Evolutionary conservation across 2,888 invertebrate species (phyloP).

Genomic region (Ormyrus pomaceus): DNA sequence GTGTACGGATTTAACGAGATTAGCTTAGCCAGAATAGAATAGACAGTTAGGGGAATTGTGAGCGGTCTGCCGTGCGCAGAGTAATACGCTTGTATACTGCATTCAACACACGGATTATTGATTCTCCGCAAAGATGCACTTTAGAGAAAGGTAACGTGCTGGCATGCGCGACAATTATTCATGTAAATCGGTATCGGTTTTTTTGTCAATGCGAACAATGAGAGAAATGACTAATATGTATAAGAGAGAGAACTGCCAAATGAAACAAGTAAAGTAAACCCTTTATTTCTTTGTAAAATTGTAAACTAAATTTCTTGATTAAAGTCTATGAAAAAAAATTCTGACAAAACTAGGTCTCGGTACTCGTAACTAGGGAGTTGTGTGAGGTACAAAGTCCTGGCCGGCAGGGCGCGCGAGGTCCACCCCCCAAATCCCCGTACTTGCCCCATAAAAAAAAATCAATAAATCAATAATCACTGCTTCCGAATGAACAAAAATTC

Average conservation of each 20-base stretch:
- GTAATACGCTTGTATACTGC: conserved; percentile 42
- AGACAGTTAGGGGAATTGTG: conserved; percentile 58
- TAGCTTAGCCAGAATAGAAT: conserved; percentile 23
- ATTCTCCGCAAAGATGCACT: conserved; percentile 21
- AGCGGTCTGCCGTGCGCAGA: conserved; percentile 53
- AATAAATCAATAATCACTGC: conserved; percentile 55
- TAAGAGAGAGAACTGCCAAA: conserved; percentile 58
- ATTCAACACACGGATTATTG: conserved; percentile 44
- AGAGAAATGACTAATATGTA: conserved; percentile 44
- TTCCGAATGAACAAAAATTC: conserved; percentile 29
- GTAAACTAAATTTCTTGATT: conserved; percentile 6
- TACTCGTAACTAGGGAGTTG: conserved; percentile 77
- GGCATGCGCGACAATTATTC: conserved; percentile 41
- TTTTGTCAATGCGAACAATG: conserved; percentile 29
- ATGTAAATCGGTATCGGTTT: conserved; percentile 42
- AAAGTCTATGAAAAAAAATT: conserved; percentile 26
- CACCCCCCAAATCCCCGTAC: conserved; percentile 75
- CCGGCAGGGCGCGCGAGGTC: conserved; percentile 75
- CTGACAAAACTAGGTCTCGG: conserved; percentile 72
- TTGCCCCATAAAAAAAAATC: conserved; percentile 64
- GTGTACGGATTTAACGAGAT: not conserved
- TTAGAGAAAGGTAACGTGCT: conserved; percentile 50
- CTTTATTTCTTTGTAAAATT: conserved; percentile 39
- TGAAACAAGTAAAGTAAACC: conserved; percentile 38
- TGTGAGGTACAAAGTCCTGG: conserved; percentile 76